phyloP scores from a whole-genome alignment of 37 sponge, comb jelly and placozoan genomes.

The Beroe ovata region DNA sequence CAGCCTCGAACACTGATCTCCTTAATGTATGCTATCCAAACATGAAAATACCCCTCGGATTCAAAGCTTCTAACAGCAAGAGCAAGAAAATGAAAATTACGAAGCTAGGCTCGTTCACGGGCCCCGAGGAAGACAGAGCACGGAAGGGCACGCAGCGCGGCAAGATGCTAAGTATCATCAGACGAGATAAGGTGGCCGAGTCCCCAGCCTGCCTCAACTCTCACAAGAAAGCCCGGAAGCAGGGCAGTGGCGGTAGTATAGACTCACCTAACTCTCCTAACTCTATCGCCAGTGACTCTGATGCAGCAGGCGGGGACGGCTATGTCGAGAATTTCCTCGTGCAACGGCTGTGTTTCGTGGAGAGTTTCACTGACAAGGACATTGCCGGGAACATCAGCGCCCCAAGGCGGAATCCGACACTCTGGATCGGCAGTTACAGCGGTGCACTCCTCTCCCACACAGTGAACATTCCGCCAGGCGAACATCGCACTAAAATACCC shows the following conservation, averaged over 20 bases:
- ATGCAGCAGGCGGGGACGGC: neutral
- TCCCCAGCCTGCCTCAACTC: slow-evolving; percentile 42
- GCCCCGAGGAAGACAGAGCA: slow-evolving; percentile 16
- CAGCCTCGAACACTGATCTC: slow-evolving; percentile 16
- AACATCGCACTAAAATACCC: slow-evolving; percentile 48
- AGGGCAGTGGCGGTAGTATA: slow-evolving; percentile 62
- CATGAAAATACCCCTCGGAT: slow-evolving; percentile 35
- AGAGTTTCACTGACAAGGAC: slow-evolving; percentile 62
- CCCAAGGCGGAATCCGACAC: slow-evolving; percentile 45
- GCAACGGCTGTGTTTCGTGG: slow-evolving; percentile 46
- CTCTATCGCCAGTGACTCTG: slow-evolving; percentile 59
- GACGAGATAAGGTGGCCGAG: slow-evolving; percentile 29
- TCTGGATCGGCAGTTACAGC: slow-evolving; percentile 61
- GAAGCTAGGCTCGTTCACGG: slow-evolving; percentile 21
- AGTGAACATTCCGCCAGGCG: slow-evolving; percentile 57
- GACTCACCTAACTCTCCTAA: slow-evolving; percentile 57
- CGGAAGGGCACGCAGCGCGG: slow-evolving; percentile 57
- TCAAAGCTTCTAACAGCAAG: slow-evolving; percentile 27
- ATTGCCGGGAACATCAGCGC: slow-evolving; percentile 48
- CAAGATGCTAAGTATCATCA: slow-evolving; percentile 53
- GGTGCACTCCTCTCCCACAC: slow-evolving; percentile 60
- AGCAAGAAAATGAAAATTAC: slow-evolving; percentile 44
- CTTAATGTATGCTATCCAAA: slow-evolving; percentile 25
- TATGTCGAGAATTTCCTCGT: slow-evolving; percentile 56
- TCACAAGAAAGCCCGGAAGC: slow-evolving; percentile 66